Evolutionary conservation across 2,797 vertebrate species (phyloP), one percentile per base, ranked within the genome.

Genomic region (Australoheros facetus): DNA sequence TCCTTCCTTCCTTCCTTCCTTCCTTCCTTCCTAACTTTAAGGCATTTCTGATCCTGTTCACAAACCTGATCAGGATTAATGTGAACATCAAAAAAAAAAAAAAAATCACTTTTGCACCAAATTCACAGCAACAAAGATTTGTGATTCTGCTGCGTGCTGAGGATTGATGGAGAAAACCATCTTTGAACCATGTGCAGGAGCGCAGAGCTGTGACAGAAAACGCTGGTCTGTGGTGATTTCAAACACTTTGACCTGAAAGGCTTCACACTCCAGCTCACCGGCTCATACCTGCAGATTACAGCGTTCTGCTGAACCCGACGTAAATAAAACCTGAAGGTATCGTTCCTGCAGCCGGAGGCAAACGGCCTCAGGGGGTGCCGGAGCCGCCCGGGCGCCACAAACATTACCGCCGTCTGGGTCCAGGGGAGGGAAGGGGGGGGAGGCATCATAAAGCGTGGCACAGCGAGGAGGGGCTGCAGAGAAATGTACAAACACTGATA

Each of bases 401-500:
- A 9, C 82, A 75, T 84, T 78, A 80, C 66, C 10, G 64, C 16
- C 6, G 73, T 86, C 89, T 83, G 77, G 32, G 32, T 72, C 53
- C 2, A 23, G 12, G 39, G 56, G 45, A 62, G 32, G 70, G 70
- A 3, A 12, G 42, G 28, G 39, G 39, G 45, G 23, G 45, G 1
- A 0, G 26, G 28, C 57, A 19, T 7, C 28, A 75, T 9, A 58
- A 48, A 13, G 7, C 5, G 6, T 0, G 30, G 34, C 26, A n/a
- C 42, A n/a, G 42, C 5, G 28, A 69, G 5, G 10, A 69, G 5
- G 62, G 42, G 26, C 62, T 69, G 23, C 23, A 51, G 16, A 69
- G 62, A 66, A 51, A 51, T 13, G 26, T 30, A 4, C 42, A 30
- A 30, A 2, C 5, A 17, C 74, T 78, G 83, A 83, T 76, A 77